Evolutionary conservation across 2,113 vertebrate species (phyloP), one percentile per base, ranked within the genome.

Genomic region (Spilogale gracilis): DNA sequence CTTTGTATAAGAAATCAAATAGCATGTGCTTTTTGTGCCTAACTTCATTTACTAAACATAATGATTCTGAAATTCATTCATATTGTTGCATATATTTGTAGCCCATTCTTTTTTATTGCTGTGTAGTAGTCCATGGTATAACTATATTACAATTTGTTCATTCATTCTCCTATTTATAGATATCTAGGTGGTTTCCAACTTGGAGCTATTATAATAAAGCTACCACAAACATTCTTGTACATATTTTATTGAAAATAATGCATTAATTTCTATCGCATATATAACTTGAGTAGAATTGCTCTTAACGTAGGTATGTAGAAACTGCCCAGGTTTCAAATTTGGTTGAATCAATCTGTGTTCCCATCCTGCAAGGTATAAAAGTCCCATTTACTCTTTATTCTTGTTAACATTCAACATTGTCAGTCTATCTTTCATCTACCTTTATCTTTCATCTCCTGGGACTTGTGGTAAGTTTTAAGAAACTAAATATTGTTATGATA

Each of bases 381-480:
- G 78, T 83, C 48, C 52, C 38, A 50, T 16, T 32, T 89, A 60
- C 48, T 95, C 78, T 96, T 50, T 67, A 65, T 18, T 89, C 69
- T 84, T 84, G 13, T 9, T 89, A 89, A 78, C 9, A 78, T 4
- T 56, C 61, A 87, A 45, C 86, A 87, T 56, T 63, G 21, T 92
- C 76, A 88, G 45, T 71, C 56, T 76, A 76, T 82, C 18, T 61
- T 61, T 85, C 80, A 45, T 54, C 20, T 48, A 78, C 84, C 38
- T 38, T 38, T 38, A 38, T 38, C 38, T 38, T 38, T 38, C 38
- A 38, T 67, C 50, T 93, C 82, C 3, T 8, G 0, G 52, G 18
- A 69, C 18, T 78, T 89, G 83, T 82, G 67, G 63, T 65, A 74
- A 21, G 14, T 88, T 96, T 96, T 65, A 88, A 92, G 65, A 74